A percentile compares a stretch with the other conserved stretches of the same genome.
Evolutionary conservation across 2,888 invertebrate genomes (phyloP).

Genomic region (Dendrolimus houi): DNA sequence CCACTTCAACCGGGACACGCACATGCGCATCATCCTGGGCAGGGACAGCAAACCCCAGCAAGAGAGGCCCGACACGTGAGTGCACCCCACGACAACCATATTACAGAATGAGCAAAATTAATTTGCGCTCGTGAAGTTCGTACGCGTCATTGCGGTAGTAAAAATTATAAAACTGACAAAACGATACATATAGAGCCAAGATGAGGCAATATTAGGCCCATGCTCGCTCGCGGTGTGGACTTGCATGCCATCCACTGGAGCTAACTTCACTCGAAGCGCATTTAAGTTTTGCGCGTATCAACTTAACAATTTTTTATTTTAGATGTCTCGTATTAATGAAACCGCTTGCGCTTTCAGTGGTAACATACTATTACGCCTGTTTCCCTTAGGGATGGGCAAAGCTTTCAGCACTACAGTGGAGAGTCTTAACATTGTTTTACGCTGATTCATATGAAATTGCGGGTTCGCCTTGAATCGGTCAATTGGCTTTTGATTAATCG

Average conservation of each 20-base stretch:
- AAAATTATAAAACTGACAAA: neutral
- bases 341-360: too few relatives aligned
- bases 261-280: too few relatives aligned
- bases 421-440: too few relatives aligned
- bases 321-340: too few relatives aligned
- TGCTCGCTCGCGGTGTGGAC: too few relatives aligned
- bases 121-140: slow-evolving; percentile 2
- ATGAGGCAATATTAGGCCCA: neutral
- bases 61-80: slow-evolving; percentile 49
- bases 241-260: neutral
- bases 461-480: neutral
- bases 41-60: slow-evolving; percentile 54
- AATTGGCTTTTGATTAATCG: neutral
- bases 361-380: too few relatives aligned
- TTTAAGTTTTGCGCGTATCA: too few relatives aligned
- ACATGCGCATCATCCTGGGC: slow-evolving; percentile 92
- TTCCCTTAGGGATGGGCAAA: too few relatives aligned
- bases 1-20: slow-evolving; percentile 92
- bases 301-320: too few relatives aligned
- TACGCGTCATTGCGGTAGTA: neutral
- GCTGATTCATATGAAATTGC: neutral
- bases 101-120: slow-evolving; percentile 1
- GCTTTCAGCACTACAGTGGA: too few relatives aligned
- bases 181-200: neutral
- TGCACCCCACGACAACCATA: slow-evolving; percentile 2